These are phyloP conservation scores for Desmodus rotundus DNA, from an alignment of 2,113 vertebrate species.

Conservation along the genomic window DNA sequence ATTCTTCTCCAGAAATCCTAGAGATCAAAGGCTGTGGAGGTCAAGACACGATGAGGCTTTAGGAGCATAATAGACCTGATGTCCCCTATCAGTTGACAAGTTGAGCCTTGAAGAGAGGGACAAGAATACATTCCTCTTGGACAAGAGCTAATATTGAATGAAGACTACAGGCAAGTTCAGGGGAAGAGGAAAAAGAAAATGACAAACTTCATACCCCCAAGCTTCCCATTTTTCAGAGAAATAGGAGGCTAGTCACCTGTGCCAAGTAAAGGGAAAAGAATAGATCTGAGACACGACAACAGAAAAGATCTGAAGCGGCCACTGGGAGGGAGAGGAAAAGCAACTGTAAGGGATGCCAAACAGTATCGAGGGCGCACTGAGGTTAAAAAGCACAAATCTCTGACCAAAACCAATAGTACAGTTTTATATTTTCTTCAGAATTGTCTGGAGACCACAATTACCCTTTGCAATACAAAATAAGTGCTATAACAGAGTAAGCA, in stretches of 20 bases:
- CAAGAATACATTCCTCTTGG: background rate
- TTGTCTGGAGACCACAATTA: background rate
- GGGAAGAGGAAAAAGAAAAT: background rate
- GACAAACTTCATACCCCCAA: background rate
- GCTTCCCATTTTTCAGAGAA: background rate
- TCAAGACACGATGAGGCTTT: background rate
- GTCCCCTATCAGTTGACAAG: background rate
- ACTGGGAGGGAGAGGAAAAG: background rate
- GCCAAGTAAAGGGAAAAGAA: background rate
- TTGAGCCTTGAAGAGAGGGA: background rate
- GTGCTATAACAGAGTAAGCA: background rate
- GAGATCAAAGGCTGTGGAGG: background rate
- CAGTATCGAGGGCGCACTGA: background rate
- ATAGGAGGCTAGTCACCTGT: background rate
- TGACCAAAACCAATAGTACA: background rate
- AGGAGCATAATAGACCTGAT: background rate
- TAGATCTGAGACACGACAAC: background rate
- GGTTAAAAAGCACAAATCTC: background rate
- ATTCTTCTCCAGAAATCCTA: background rate
- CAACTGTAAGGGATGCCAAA: background rate
- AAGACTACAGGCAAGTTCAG: background rate
- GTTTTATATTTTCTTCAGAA: background rate
- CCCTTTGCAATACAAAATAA: background rate
- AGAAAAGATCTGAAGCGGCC: background rate
- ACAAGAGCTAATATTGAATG: background rate